Conservation (phyloP, 2,888 invertebrate species). For the Cataglyphis livida region DNA sequence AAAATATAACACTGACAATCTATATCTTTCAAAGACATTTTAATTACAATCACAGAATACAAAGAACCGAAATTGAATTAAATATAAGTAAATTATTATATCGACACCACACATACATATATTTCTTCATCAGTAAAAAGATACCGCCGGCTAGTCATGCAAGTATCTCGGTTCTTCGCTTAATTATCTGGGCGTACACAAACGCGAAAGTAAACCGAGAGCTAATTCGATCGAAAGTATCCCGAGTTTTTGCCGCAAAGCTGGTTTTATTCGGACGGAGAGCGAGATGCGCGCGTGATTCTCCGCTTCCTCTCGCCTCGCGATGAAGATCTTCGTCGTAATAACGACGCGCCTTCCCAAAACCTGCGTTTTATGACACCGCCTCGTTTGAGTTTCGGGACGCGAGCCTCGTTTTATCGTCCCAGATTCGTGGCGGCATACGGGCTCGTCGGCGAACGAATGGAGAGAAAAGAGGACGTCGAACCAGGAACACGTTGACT, state of each 20-base stretch:
- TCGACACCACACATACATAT: not conserved
- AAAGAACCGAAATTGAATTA: not conserved
- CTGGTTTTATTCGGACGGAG: constrained; percentile 49
- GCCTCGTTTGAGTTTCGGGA: constrained; percentile 66
- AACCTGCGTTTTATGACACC: constrained; percentile 71
- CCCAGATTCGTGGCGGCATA: constrained; percentile 69
- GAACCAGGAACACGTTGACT: constrained; percentile 74
- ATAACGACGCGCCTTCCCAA: constrained; percentile 72
- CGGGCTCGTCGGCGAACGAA: constrained; percentile 51
- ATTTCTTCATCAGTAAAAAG: constrained; percentile 12
- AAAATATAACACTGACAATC: not conserved
- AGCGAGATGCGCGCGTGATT: constrained; percentile 21
- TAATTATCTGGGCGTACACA: constrained; percentile 34
- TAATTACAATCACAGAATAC: not conserved
- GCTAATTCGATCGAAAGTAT: constrained; percentile 50
- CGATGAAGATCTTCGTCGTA: constrained; percentile 61
- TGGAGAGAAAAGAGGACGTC: constrained; percentile 70
- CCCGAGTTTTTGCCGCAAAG: constrained; percentile 33
- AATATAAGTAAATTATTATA: not conserved
- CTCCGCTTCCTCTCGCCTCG: constrained; percentile 39
- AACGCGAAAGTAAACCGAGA: constrained; percentile 53
- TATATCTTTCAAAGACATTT: not conserved
- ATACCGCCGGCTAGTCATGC: not conserved
- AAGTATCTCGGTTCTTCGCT: constrained; percentile 13
- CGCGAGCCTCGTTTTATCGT: constrained; percentile 72